Conservation (phyloP, 2,888 invertebrate genomes). For the Homarus gammarus region DNA sequence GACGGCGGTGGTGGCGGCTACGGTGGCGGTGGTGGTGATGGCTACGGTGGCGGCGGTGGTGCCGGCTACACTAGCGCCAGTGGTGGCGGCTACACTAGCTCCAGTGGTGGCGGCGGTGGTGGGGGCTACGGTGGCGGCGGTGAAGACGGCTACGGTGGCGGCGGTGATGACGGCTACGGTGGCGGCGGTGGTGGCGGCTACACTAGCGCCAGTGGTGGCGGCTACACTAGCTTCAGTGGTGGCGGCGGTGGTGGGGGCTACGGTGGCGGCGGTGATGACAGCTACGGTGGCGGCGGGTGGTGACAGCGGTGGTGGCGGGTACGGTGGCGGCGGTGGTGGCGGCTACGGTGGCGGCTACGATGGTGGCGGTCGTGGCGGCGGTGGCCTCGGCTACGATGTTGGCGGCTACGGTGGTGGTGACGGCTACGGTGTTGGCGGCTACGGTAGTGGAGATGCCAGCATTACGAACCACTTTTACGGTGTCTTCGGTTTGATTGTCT, state of each 20-base stretch:
- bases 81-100: too few species aligned
- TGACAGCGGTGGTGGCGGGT: background rate
- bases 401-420: background rate
- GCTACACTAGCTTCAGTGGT: background rate
- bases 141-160: too few species aligned
- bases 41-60: too few species aligned
- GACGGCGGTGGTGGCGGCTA: too few species aligned
- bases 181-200: background rate
- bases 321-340: background rate
- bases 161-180: background rate
- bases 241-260: background rate
- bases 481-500: constrained; percentile 4
- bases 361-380: background rate
- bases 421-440: background rate
- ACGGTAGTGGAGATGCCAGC: too few species aligned
- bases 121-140: too few species aligned
- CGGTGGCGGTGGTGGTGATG: too few species aligned
- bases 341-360: background rate
- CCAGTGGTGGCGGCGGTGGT: too few species aligned
- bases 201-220: too few species aligned
- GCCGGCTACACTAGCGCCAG: too few species aligned
- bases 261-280: background rate
- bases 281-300: background rate
- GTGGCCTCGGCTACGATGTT: background rate
- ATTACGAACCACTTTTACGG: background rate